Percentiles rank a stretch among this genome's conserved stretches.
Conservation (phyloP, 2,113 vertebrate species). For the Chroicocephalus ridibundus region DNA sequence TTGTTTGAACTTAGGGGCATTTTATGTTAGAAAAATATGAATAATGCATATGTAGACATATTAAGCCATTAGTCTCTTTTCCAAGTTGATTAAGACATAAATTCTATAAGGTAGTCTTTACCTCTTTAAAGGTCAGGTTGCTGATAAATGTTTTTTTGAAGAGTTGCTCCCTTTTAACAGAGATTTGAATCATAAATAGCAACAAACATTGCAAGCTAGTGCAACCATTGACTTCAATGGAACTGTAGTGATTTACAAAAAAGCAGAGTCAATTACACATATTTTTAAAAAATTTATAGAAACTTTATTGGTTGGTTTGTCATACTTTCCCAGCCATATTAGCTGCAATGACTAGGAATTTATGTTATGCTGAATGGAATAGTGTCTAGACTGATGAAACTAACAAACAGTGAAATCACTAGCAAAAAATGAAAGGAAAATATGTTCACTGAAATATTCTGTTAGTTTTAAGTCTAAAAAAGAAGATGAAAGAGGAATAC, state of each 20-base stretch:
- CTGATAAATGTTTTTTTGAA: neutral
- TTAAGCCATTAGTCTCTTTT: neutral
- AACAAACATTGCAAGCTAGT: neutral
- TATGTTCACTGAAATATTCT: neutral
- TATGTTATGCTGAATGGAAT: neutral
- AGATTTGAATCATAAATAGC: neutral
- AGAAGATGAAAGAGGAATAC: neutral
- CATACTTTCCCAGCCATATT: neutral
- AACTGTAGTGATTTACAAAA: neutral
- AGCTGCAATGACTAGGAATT: neutral
- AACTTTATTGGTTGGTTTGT: neutral
- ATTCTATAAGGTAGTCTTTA: neutral
- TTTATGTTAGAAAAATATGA: slow-evolving; percentile 5
- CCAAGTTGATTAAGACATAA: neutral
- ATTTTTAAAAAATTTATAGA: neutral
- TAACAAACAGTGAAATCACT: neutral
- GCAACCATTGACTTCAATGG: neutral
- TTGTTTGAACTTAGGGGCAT: neutral
- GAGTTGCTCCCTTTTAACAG: neutral
- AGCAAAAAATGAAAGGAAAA: neutral
- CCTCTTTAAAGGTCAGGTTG: neutral
- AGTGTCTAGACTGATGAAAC: neutral
- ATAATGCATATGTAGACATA: neutral
- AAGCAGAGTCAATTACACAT: neutral
- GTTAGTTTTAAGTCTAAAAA: neutral